Evolutionary conservation across 1,140 invertebrate species (phyloP).

Genomic region (Ptiloglossa arizonensis): DNA sequence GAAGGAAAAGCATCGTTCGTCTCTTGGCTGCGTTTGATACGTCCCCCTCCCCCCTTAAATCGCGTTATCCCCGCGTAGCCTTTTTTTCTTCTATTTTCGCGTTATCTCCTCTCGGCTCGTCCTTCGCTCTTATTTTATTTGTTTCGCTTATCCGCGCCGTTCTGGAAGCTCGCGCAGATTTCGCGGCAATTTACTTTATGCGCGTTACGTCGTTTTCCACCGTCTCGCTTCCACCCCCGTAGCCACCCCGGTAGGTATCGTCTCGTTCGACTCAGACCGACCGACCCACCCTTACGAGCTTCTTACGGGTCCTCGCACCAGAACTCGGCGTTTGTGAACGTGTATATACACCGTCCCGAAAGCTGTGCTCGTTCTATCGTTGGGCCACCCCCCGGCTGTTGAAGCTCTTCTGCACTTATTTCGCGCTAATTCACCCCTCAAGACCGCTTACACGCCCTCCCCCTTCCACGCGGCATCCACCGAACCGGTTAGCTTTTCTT

Average conservation of each 20-base stretch:
- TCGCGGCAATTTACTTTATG: constrained; percentile 79
- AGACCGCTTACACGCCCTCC: constrained; percentile 74
- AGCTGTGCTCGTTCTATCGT: constrained; percentile 52
- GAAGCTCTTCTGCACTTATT: constrained; percentile 73
- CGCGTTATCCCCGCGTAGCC: constrained; percentile 55
- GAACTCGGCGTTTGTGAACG: not conserved
- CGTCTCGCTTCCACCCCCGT: constrained; percentile 61
- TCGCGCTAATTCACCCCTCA: constrained; percentile 80
- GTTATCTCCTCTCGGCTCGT: constrained; percentile 59
- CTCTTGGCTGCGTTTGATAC: constrained; percentile 13
- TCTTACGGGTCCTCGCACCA: constrained; percentile 55
- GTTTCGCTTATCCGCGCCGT: constrained; percentile 70
- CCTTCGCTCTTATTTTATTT: constrained; percentile 72
- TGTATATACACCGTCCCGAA: not conserved
- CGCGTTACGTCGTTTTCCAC: constrained; percentile 77
- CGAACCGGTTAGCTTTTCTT: constrained; percentile 72
- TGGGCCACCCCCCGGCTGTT: constrained; percentile 52
- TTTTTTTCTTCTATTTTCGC: constrained; percentile 59
- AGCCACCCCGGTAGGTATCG: constrained; percentile 58
- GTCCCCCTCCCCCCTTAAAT: constrained; percentile 52
- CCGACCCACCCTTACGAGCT: constrained; percentile 55
- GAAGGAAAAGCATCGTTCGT: not conserved
- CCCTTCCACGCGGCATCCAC: constrained; percentile 24
- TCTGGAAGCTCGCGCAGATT: constrained; percentile 68
- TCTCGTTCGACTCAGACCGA: constrained; percentile 63